Evolutionary conservation across 2,888 invertebrate species (phyloP), one percentile per base, ranked within the genome.

Genomic region (Schizaphis graminum): DNA sequence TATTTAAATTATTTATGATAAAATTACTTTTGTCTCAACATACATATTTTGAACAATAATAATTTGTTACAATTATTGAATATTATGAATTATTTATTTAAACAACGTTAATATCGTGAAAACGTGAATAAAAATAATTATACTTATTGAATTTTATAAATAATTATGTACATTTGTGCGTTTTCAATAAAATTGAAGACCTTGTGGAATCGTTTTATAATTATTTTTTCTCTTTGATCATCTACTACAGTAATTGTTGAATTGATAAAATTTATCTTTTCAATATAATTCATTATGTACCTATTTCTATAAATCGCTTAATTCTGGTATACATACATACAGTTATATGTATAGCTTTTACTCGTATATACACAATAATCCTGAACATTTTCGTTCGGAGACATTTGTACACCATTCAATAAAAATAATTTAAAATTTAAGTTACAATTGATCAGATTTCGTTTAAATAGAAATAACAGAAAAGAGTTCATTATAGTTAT

Each of bases 401-500:
- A 35, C 77, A 77, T 77, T 77, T 35, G 21, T 21, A 77, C 21
- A 21, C 35, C 21, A 77, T 77, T 8, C 35, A 35, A 35, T 67
- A 35, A n/a, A 67, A 77, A 35, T 35, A 77, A 3, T 21, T 3
- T 35, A 77, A 21, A 77, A 77, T 77, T 21, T 77, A 35, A 21
- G 77, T 7, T 77, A 77, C 77, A 16, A 41, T 35, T 77, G 1
- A 41, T 35, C 35, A 77, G 77, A 77, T 35, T 35, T 77, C 61
- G 77, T 77, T 77, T 67, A 67, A 77, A 56, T 56, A 56, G 41
- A 89, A 89, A 26, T 35, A 41, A 53, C 49, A 88, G 53, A 88
- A 88, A 88, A 89, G 35, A 89, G 89, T 57, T 89, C 89, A 57
- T 89, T 57, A 56, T 24, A 26, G 41, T 53, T 49, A 47, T 87